Conservation (phyloP, 2,113 vertebrate species). For the Psilopogon haemacephalus region DNA sequence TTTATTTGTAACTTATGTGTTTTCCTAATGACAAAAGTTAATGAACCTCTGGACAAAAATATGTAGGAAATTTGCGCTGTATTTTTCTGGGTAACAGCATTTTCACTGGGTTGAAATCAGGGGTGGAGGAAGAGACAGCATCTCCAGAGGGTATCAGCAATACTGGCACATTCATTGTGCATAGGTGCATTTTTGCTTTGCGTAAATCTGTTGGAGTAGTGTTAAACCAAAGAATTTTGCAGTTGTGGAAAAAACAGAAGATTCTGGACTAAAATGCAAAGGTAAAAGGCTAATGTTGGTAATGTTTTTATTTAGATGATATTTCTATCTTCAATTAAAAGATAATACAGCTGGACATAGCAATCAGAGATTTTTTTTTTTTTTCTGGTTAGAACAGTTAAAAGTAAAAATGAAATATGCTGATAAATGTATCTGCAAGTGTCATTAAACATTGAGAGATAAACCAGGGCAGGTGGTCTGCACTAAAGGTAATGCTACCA, state of each 20-base stretch:
- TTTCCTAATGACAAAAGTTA: neutral
- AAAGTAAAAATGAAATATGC: neutral
- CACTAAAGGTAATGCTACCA: neutral
- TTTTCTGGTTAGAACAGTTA: neutral
- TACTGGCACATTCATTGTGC: neutral
- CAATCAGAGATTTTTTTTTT: neutral
- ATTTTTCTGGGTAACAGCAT: neutral
- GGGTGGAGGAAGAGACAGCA: neutral
- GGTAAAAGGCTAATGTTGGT: neutral
- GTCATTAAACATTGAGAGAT: neutral
- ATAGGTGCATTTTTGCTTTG: neutral
- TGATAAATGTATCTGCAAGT: neutral
- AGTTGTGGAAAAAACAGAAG: neutral
- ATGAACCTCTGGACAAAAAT: neutral
- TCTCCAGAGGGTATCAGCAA: neutral
- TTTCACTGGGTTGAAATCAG: neutral
- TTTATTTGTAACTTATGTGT: neutral
- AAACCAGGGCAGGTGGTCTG: neutral
- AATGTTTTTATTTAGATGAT: neutral
- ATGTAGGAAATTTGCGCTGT: neutral
- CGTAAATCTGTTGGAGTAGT: neutral
- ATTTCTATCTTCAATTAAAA: neutral
- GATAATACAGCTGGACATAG: neutral
- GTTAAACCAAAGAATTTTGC: neutral
- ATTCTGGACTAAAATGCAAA: neutral